phyloP scores from a whole-genome alignment of 2,113 vertebrate genomes.

The Cyrtonyx montezumae region DNA sequence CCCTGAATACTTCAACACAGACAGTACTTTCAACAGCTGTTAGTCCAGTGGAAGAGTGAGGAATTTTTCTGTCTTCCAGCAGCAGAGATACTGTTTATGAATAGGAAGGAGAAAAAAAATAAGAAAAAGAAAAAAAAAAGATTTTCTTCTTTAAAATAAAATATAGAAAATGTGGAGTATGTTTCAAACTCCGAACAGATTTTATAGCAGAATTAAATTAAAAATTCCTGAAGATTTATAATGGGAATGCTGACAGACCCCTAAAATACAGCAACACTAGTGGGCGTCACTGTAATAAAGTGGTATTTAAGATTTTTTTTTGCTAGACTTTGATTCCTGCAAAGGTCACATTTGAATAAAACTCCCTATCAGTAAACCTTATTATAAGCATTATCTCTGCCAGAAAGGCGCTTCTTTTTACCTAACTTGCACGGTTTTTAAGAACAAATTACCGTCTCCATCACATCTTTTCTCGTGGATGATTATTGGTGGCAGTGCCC shows the following conservation, averaged over 20 bases:
- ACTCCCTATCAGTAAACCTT: constrained; percentile 49
- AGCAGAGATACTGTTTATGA: background rate
- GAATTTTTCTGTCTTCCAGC: background rate
- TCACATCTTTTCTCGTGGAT: background rate
- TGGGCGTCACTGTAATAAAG: constrained; percentile 13
- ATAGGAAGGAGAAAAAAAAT: background rate
- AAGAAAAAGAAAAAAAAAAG: background rate
- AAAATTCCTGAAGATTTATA: constrained; percentile 32
- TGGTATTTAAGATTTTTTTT: constrained; percentile 35
- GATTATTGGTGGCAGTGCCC: background rate
- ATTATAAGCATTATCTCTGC: constrained; percentile 53
- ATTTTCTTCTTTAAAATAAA: background rate
- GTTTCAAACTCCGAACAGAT: constrained; percentile 22
- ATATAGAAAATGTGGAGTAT: background rate
- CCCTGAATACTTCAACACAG: background rate
- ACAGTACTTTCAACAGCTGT: background rate
- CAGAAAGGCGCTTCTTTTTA: background rate
- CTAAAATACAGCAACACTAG: constrained; percentile 13
- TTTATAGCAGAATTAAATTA: constrained; percentile 54
- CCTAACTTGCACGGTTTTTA: background rate
- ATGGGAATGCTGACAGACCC: constrained; percentile 42
- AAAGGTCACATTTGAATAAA: constrained; percentile 73
- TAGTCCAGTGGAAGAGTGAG: background rate
- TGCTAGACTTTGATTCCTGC: constrained; percentile 32
- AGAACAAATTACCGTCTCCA: background rate